Evolutionary conservation across 2,797 vertebrate species (phyloP).

Genomic region (Podarcis siculus): DNA sequence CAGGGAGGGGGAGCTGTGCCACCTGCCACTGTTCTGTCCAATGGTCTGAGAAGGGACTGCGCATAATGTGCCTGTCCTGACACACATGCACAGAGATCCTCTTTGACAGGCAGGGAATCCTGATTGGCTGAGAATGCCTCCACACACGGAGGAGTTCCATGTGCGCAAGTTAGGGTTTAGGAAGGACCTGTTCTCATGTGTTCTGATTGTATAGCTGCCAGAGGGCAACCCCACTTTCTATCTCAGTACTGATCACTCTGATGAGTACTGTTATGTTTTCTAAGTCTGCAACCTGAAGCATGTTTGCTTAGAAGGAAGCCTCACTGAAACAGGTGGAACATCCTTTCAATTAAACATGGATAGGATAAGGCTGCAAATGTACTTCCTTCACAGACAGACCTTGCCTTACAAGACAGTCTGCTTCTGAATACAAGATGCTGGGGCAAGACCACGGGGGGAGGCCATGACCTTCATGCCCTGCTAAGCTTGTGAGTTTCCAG

Average conservation of each 20-base stretch:
- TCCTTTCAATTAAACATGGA: not conserved
- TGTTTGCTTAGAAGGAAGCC: not conserved
- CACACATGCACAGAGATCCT: not conserved
- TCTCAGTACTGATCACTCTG: not conserved
- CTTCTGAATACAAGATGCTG: not conserved
- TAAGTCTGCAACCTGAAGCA: not conserved
- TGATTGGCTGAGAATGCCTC: too few relatives aligned
- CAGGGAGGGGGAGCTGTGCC: too few relatives aligned
- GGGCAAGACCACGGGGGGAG: not conserved
- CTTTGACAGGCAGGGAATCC: not conserved
- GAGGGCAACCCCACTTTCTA: not conserved
- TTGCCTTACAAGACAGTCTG: not conserved
- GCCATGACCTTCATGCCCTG: not conserved
- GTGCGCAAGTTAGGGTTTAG: too few relatives aligned
- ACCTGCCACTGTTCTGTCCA: not conserved
- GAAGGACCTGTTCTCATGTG: too few relatives aligned
- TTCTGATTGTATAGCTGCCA: too few relatives aligned
- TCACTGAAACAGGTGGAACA: not conserved
- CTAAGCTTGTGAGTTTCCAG: not conserved
- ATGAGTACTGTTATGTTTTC: not conserved
- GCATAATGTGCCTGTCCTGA: not conserved
- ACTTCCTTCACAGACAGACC: not conserved
- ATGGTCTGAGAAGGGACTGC: not conserved
- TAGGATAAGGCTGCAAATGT: not conserved
- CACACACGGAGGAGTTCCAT: too few relatives aligned